These are phyloP conservation scores for Tautogolabrus adspersus DNA, from an alignment of 2,113 vertebrate species.

Conservation along the genomic window DNA sequence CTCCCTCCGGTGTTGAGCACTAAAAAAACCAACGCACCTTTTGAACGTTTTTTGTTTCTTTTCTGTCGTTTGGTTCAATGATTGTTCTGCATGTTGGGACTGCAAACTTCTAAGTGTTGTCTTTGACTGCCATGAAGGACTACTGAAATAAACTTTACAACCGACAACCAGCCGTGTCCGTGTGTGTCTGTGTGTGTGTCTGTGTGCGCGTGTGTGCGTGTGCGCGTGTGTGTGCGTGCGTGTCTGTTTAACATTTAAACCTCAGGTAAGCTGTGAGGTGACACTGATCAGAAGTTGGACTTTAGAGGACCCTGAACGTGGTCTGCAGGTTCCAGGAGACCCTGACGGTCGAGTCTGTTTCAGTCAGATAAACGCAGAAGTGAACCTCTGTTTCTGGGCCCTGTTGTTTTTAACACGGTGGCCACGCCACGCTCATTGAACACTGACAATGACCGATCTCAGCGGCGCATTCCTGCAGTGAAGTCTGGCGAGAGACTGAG, in stretches of 20 bases:
- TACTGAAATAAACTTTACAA: slow-evolving; percentile 85
- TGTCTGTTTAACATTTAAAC: no score
- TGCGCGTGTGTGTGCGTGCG: no score
- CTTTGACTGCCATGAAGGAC: slow-evolving; percentile 90
- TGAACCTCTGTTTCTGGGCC: slow-evolving; percentile 74
- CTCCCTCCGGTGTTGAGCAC: slow-evolving; percentile 87
- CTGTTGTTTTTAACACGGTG: slow-evolving; percentile 77
- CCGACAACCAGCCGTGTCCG: slow-evolving; percentile 60
- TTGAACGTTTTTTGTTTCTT: slow-evolving; percentile 80
- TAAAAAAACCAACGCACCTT: slow-evolving; percentile 89
- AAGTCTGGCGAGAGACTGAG: slow-evolving; percentile 73
- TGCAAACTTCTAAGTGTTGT: slow-evolving; percentile 95
- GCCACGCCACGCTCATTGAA: slow-evolving; percentile 73
- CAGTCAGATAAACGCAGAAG: slow-evolving; percentile 59
- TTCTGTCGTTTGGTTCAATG: slow-evolving; percentile 82
- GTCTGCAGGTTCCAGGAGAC: slow-evolving; percentile 27
- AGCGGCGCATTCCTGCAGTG: slow-evolving; percentile 78
- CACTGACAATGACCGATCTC: slow-evolving; percentile 81
- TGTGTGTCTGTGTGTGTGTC: slow-evolving; percentile 2
- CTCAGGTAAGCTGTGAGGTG: slow-evolving; percentile 6
- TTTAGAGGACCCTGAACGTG: not conserved
- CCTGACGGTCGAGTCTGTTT: slow-evolving; percentile 56
- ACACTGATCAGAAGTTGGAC: not conserved
- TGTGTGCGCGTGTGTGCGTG: not conserved
- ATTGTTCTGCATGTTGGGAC: slow-evolving; percentile 98